Conservation (phyloP, 2,888 invertebrate genomes). For the Ectobius pallidus region DNA sequence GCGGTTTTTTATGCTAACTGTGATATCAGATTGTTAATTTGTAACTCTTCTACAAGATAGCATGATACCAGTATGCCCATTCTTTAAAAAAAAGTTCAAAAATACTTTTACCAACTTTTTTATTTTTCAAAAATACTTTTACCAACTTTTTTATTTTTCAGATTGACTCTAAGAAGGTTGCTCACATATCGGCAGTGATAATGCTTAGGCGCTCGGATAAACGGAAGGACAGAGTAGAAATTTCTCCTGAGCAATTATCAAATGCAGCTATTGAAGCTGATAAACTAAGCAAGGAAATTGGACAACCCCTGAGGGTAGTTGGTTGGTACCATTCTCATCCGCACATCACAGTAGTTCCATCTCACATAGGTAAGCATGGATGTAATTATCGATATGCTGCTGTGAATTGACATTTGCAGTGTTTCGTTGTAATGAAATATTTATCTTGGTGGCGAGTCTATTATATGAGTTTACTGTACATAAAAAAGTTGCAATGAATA, state of each 20-base stretch:
- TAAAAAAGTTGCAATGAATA: too few species aligned
- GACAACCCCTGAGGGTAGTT: conserved; percentile 73
- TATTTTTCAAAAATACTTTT: too few species aligned
- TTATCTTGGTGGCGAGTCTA: conserved; percentile 19
- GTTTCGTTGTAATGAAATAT: conserved; percentile 21
- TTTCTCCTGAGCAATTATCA: conserved; percentile 81
- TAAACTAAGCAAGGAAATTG: conserved; percentile 65
- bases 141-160: too few species aligned
- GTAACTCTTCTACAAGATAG: too few species aligned
- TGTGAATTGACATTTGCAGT: conserved; percentile 4
- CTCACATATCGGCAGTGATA: conserved; percentile 75
- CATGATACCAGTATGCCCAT: too few species aligned
- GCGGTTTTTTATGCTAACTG: too few species aligned
- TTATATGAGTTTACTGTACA: conserved; percentile 3
- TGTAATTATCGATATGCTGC: too few species aligned
- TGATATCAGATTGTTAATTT: too few species aligned
- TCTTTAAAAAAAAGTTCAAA: too few species aligned
- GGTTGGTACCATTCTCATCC: conserved; percentile 94
- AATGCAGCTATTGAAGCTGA: conserved; percentile 72
- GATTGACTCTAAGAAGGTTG: conserved; percentile 59
- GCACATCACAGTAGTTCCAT: conserved; percentile 87
- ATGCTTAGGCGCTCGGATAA: conserved; percentile 79
- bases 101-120: too few species aligned
- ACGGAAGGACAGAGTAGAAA: conserved; percentile 84
- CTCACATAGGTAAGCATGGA: conserved; percentile 75